A percentile compares a stretch with the other conserved stretches of the same genome.
phyloP scores from a whole-genome alignment of 2,888 invertebrate species.

The Macrostomum cliftonense region DNA sequence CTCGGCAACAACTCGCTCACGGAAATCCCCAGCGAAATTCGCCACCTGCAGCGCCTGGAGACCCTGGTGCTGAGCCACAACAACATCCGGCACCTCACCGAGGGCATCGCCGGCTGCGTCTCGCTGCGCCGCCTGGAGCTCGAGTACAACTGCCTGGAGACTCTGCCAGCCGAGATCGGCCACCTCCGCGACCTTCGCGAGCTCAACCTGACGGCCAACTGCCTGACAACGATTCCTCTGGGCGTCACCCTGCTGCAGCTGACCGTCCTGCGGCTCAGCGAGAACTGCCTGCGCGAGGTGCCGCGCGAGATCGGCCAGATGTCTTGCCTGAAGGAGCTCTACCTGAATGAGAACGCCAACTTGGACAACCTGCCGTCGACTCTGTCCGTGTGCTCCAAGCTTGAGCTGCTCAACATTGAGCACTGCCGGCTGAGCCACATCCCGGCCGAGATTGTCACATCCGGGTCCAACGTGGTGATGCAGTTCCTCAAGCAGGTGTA shows the following conservation, averaged over 20 bases:
- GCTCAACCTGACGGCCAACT: constrained; percentile 85
- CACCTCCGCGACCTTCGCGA: constrained; percentile 73
- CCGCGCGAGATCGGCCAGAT: constrained; percentile 69
- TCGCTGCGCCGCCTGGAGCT: constrained; percentile 38
- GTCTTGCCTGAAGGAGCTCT: constrained; percentile 73
- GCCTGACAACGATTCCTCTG: constrained; percentile 62
- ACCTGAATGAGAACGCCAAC: constrained; percentile 90
- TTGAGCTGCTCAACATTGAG: constrained; percentile 98
- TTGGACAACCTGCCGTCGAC: constrained; percentile 91
- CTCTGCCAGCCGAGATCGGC: constrained; percentile 85
- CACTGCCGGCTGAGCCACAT: constrained; percentile 92
- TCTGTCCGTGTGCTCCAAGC: constrained; percentile 63
- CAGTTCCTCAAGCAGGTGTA: constrained; percentile 40
- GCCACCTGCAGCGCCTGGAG: constrained; percentile 77
- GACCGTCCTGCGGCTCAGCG: constrained; percentile 74
- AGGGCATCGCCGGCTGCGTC: too few relatives aligned
- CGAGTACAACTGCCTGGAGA: constrained; percentile 91
- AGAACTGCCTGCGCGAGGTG: constrained; percentile 77
- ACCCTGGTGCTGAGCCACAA: constrained; percentile 89
- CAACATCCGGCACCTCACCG: constrained; percentile 13
- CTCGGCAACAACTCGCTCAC: constrained; percentile 86
- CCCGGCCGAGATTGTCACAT: constrained; percentile 82
- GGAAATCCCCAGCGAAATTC: constrained; percentile 88
- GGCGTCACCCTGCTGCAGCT: constrained; percentile 35
- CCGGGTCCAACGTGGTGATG: constrained; percentile 89